Evolutionary conservation across 2,888 invertebrate genomes (phyloP).

Genomic region (Allacma fusca): DNA sequence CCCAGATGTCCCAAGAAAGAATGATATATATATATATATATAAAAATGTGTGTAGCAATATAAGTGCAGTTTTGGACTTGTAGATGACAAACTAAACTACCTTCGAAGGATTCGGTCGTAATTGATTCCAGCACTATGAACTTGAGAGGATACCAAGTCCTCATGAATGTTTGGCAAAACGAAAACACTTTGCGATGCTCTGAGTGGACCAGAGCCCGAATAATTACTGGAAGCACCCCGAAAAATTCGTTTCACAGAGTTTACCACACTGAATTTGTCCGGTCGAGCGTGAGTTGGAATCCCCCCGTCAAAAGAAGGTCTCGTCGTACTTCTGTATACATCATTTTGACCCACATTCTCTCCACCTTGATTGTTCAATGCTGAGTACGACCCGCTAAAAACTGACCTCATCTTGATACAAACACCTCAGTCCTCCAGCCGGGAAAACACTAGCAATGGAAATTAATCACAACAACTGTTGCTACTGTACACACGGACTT

Average conservation of each 20-base stretch:
- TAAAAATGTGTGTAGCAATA: no score
- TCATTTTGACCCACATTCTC: slow-evolving; percentile 51
- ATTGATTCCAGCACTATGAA: slow-evolving; percentile 50
- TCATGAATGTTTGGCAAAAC: slow-evolving; percentile 60
- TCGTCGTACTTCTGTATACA: slow-evolving; percentile 59
- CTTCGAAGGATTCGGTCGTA: slow-evolving; percentile 57
- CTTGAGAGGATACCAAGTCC: slow-evolving; percentile 45
- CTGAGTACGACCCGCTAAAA: slow-evolving; percentile 61
- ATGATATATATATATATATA: no score
- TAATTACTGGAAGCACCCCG: slow-evolving; percentile 50
- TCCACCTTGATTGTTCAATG: slow-evolving; percentile 55
- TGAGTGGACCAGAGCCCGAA: slow-evolving; percentile 53
- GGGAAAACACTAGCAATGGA: slow-evolving; percentile 1
- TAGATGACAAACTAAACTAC: slow-evolving; percentile 42
- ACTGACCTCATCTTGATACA: slow-evolving; percentile 57
- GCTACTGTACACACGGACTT: neutral
- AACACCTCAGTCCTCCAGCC: neutral
- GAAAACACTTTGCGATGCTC: slow-evolving; percentile 60
- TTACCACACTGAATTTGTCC: slow-evolving; percentile 57
- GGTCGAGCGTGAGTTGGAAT: slow-evolving; percentile 33
- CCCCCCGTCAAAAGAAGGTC: slow-evolving; percentile 59
- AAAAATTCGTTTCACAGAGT: slow-evolving; percentile 58
- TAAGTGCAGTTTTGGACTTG: no score
- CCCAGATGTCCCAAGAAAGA: no score
- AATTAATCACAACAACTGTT: neutral